These are phyloP conservation scores for Neomorphus geoffroyi DNA, from an alignment of 2,797 vertebrate species.

Conservation along the genomic window DNA sequence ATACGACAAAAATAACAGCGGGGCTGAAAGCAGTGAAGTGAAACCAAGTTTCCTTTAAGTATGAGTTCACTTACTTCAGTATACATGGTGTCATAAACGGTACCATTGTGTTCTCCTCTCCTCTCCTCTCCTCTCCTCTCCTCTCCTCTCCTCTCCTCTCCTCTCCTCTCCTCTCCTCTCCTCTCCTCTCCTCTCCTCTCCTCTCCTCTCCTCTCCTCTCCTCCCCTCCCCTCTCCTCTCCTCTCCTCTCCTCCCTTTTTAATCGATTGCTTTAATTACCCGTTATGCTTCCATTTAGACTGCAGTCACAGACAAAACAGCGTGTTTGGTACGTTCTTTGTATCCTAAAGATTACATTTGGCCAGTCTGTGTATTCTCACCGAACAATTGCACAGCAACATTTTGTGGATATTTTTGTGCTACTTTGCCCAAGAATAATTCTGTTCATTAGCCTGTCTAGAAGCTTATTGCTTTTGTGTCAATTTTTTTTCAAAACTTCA, in stretches of 20 bases:
- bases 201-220: too few species aligned
- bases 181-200: too few species aligned
- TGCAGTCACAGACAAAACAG: neutral
- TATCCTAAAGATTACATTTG: neutral
- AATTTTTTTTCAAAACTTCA: neutral
- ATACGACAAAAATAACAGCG: neutral
- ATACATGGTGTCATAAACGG: accelerated
- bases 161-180: too few species aligned
- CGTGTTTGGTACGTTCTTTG: neutral
- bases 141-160: too few species aligned
- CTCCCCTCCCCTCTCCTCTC: too few species aligned
- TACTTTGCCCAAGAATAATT: neutral
- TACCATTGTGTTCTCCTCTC: accelerated
- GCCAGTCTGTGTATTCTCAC: neutral
- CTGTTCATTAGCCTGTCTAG: neutral
- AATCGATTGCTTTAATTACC: neutral
- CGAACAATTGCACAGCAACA: neutral
- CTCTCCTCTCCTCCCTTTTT: neutral
- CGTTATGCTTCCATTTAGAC: neutral
- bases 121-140: too few species aligned
- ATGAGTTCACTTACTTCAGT: neutral
- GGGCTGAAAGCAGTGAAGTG: neutral
- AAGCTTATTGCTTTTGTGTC: neutral
- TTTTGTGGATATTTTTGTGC: neutral
- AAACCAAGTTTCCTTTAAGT: neutral